phyloP scores from a whole-genome alignment of 2,888 invertebrate genomes.

The Lasioglossum oenotherae region DNA sequence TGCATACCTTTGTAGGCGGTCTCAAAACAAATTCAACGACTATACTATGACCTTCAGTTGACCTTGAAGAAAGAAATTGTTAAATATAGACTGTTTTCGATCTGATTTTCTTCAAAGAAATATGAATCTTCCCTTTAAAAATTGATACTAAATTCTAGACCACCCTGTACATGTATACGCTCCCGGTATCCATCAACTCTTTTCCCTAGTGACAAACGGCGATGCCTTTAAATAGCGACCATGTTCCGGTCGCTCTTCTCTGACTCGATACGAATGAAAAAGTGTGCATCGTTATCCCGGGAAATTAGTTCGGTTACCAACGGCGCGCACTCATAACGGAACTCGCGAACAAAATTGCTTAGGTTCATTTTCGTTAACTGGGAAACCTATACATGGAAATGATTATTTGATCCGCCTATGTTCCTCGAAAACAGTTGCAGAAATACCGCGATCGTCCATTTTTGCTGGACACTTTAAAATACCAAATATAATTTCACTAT shows the following conservation, averaged over 20 bases:
- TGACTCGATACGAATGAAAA: background rate
- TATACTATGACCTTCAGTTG: background rate
- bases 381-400: no score
- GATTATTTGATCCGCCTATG: background rate
- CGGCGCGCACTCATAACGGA: background rate
- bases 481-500: no score
- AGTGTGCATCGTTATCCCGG: background rate
- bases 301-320: background rate
- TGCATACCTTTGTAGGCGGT: no score
- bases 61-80: background rate
- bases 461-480: no score
- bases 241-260: slow-evolving; percentile 11
- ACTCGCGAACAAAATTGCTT: background rate
- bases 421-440: no score
- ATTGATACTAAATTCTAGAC: background rate
- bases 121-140: background rate
- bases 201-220: slow-evolving; percentile 51
- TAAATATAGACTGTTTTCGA: background rate
- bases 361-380: background rate
- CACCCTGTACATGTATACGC: slow-evolving; percentile 24
- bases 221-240: slow-evolving; percentile 39
- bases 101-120: background rate
- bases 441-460: no score
- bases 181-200: slow-evolving; percentile 48
- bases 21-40: no score